Evolutionary conservation across 2,888 invertebrate genomes (phyloP).

Genomic region (Glaucopsyche alexis): DNA sequence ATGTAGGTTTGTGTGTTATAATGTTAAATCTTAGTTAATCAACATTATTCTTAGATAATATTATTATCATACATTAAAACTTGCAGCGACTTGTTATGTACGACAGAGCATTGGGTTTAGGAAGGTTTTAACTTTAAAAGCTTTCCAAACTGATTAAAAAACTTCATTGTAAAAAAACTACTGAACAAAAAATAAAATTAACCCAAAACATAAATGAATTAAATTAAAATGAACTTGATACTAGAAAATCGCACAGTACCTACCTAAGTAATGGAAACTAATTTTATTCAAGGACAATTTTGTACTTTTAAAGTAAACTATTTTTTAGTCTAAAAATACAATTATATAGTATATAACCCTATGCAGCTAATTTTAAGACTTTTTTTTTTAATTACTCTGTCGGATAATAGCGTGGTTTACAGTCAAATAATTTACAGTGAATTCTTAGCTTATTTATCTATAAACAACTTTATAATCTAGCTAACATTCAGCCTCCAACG

Average conservation of each 20-base stretch:
- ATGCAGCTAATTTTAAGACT: background rate
- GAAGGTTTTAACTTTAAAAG: background rate
- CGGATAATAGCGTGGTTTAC: background rate
- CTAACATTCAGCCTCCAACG: background rate
- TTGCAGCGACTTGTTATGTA: background rate
- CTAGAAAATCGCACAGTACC: background rate
- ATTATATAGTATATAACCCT: background rate
- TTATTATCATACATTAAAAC: background rate
- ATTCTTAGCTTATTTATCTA: constrained; percentile 1
- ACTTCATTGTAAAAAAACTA: too few species aligned
- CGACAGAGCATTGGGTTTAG: background rate
- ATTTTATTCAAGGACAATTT: background rate
- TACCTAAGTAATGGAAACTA: background rate
- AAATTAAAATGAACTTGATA: background rate
- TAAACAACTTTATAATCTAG: background rate
- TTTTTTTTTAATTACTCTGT: background rate
- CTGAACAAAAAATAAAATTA: too few species aligned
- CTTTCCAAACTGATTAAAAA: background rate
- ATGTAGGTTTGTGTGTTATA: too few species aligned
- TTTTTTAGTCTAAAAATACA: background rate
- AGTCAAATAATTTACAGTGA: constrained; percentile 11
- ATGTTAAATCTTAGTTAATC: background rate
- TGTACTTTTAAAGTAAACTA: background rate
- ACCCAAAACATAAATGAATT: too few species aligned
- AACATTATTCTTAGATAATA: background rate